These are phyloP conservation scores for Anoura caudifer DNA, from an alignment of 2,113 vertebrate species.

Conservation along the genomic window DNA sequence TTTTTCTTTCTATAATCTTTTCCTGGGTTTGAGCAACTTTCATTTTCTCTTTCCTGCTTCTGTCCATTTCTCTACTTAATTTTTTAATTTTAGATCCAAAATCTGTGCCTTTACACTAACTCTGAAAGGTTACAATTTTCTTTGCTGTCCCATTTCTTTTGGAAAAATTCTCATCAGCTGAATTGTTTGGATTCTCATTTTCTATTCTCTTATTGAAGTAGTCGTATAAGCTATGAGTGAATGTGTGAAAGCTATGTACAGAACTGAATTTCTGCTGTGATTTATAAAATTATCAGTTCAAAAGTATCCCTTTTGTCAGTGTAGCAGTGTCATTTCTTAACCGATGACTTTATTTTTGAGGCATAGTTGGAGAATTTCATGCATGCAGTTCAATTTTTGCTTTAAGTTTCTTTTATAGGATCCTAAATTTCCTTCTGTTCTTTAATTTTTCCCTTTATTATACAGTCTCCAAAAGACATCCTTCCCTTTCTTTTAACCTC, in stretches of 20 bases:
- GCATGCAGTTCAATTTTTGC: not conserved
- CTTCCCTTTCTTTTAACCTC: not conserved
- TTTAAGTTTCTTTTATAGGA: not conserved
- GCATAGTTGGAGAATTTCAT: not conserved
- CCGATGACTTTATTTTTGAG: not conserved
- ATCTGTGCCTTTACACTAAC: not conserved
- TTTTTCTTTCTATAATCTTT: not conserved
- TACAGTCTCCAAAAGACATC: not conserved
- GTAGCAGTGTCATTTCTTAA: not conserved
- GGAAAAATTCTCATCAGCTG: not conserved
- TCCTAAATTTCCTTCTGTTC: not conserved
- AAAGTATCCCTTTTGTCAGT: not conserved
- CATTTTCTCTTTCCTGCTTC: not conserved
- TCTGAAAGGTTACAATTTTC: not conserved
- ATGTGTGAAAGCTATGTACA: not conserved
- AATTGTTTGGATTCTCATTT: not conserved
- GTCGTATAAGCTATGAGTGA: not conserved
- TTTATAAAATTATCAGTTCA: not conserved
- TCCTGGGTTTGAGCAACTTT: not conserved
- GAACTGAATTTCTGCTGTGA: not conserved
- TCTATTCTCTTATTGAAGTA: not conserved
- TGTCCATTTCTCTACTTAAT: not conserved
- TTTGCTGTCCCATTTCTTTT: not conserved
- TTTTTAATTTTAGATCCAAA: not conserved
- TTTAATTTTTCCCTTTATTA: not conserved